phyloP scores from a whole-genome alignment of 2,888 invertebrate genomes.

The Steinernema scapterisci region DNA sequence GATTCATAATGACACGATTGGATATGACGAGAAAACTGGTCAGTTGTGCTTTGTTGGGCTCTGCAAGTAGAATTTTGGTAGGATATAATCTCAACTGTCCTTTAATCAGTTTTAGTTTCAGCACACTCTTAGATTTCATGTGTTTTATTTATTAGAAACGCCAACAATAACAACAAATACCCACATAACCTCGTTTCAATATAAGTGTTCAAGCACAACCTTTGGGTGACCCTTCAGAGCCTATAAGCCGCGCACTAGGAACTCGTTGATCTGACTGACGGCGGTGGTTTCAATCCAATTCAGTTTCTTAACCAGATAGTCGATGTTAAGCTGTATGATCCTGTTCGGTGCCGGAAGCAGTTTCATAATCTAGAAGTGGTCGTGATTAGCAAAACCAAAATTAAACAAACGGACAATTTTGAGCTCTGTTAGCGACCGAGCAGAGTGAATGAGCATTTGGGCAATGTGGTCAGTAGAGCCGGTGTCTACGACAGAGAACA shows the following conservation, averaged over 20 bases:
- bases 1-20: no score
- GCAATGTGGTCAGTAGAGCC: slow-evolving; percentile 51
- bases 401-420: slow-evolving; percentile 45
- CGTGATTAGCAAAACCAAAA: neutral
- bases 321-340: slow-evolving; percentile 53
- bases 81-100: no score
- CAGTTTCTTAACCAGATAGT: slow-evolving; percentile 57
- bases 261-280: slow-evolving; percentile 44
- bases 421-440: slow-evolving; percentile 54
- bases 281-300: slow-evolving; percentile 51
- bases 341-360: slow-evolving; percentile 58
- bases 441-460: slow-evolving; percentile 53
- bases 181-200: neutral
- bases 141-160: neutral
- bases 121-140: neutral
- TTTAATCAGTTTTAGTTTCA: no score
- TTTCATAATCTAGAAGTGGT: slow-evolving; percentile 41
- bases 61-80: no score
- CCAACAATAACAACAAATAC: slow-evolving; percentile 21
- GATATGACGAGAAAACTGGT: no score
- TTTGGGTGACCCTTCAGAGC: neutral
- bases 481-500: slow-evolving; percentile 59
- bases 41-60: no score
- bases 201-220: neutral
- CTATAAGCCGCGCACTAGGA: slow-evolving; percentile 39